Percentiles rank a stretch among this genome's conserved stretches.
These are phyloP conservation scores for Diachasmimorpha longicaudata DNA, from an alignment of 1,140 invertebrate genomes.

Conservation along the genomic window DNA sequence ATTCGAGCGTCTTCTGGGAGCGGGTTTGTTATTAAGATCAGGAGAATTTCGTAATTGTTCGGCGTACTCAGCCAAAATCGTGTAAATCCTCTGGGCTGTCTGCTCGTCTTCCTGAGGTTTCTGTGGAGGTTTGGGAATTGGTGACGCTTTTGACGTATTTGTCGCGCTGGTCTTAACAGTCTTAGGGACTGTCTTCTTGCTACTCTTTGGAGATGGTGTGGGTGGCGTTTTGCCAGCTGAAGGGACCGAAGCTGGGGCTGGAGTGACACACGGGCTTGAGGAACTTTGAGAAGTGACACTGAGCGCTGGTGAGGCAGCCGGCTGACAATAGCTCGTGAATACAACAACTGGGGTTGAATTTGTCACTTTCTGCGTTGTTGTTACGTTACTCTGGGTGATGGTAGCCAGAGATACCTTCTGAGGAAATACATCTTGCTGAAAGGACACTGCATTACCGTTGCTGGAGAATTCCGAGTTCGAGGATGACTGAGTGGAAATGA, in stretches of 20 bases:
- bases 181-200: constrained; percentile 65
- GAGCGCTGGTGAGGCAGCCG: constrained; percentile 66
- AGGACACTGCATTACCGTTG: constrained; percentile 47
- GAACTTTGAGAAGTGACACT: constrained; percentile 70
- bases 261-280: constrained; percentile 68
- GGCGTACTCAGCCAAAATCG: constrained; percentile 81
- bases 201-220: constrained; percentile 60
- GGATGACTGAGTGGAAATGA: constrained; percentile 51
- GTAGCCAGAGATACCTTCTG: constrained; percentile 60
- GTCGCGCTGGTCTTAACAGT: constrained; percentile 65
- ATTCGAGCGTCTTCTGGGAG: constrained; percentile 75
- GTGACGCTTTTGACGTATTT: constrained; percentile 69
- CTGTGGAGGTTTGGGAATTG: constrained; percentile 72
- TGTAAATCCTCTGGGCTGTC: constrained; percentile 79
- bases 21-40: constrained; percentile 81
- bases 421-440: constrained; percentile 53
- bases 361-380: constrained; percentile 55
- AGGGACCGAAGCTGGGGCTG: constrained; percentile 59
- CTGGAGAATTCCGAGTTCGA: constrained; percentile 43
- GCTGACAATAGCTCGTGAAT: constrained; percentile 68
- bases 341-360: constrained; percentile 67
- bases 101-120: constrained; percentile 83
- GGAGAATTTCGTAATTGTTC: constrained; percentile 81
- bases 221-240: constrained; percentile 52
- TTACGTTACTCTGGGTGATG: constrained; percentile 54